Evolutionary conservation across 2,797 vertebrate species (phyloP).

Genomic region (Notolepis coatsorum): DNA sequence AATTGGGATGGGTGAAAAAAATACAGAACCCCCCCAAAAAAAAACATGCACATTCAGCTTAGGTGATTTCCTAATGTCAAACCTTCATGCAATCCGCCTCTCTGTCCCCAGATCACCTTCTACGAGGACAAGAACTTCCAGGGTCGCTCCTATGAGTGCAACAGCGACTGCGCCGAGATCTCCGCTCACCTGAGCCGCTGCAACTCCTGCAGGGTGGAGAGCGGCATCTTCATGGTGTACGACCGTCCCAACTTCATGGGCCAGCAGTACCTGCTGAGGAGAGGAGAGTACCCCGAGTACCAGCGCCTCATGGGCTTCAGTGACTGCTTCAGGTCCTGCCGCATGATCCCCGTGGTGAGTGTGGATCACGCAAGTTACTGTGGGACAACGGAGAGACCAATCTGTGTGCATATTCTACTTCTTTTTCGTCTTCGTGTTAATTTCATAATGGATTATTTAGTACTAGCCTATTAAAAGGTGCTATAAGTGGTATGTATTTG

Average conservation of each 20-base stretch:
- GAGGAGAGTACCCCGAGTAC: conserved; percentile 58
- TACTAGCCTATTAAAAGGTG: too few relatives aligned
- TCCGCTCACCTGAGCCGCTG: conserved; percentile 47
- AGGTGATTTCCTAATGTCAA: background rate
- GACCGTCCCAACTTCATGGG: conserved; percentile 55
- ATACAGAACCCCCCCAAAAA: too few relatives aligned
- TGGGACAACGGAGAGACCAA: background rate
- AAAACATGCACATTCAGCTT: background rate
- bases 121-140: conserved; percentile 54
- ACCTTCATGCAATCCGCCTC: conserved; percentile 7
- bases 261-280: conserved; percentile 57
- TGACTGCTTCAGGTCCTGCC: conserved; percentile 60
- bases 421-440: too few relatives aligned
- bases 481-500: too few relatives aligned
- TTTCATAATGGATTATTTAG: too few relatives aligned
- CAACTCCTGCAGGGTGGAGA: conserved; percentile 65
- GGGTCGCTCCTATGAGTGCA: conserved; percentile 55
- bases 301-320: conserved; percentile 55
- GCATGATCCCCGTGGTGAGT: conserved; percentile 53
- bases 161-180: conserved; percentile 53
- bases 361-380: background rate
- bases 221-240: conserved; percentile 51
- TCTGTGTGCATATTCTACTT: background rate
- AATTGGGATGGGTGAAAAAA: too few relatives aligned
- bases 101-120: conserved; percentile 48